Conservation (phyloP, 2,797 vertebrate genomes). For the Anas bernieri region DNA sequence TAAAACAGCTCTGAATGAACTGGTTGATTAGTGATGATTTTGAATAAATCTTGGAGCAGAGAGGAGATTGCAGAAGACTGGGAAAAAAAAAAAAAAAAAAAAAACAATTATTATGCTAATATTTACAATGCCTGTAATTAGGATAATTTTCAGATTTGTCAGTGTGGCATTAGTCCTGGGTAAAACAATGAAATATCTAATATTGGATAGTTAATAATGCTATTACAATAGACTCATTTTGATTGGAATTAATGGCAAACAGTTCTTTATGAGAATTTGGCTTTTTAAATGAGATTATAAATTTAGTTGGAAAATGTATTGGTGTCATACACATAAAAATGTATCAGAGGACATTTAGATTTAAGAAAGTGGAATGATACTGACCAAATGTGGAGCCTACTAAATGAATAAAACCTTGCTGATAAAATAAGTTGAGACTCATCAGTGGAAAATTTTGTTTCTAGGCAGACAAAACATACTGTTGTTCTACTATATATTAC, state of each 20-base stretch:
- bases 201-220: neutral
- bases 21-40: neutral
- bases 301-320: neutral
- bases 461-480: slow-evolving; percentile 50
- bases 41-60: slow-evolving; percentile 4
- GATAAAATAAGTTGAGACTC: slow-evolving; percentile 1
- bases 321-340: neutral
- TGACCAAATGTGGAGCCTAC: neutral
- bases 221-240: neutral
- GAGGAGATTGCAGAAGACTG: neutral
- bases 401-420: neutral
- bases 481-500: neutral
- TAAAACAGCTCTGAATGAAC: neutral
- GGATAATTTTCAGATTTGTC: slow-evolving; percentile 39
- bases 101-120: slow-evolving; percentile 24
- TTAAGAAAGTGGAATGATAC: neutral
- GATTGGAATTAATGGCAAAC: slow-evolving; percentile 3
- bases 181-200: slow-evolving; percentile 9
- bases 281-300: neutral
- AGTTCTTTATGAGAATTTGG: neutral
- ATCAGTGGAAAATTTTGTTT: slow-evolving; percentile 1
- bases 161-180: neutral
- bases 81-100: neutral
- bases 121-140: slow-evolving; percentile 34
- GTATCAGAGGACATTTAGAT: neutral